Evolutionary conservation across 1,140 invertebrate species (phyloP).

Genomic region (Matsumurasca onukii): DNA sequence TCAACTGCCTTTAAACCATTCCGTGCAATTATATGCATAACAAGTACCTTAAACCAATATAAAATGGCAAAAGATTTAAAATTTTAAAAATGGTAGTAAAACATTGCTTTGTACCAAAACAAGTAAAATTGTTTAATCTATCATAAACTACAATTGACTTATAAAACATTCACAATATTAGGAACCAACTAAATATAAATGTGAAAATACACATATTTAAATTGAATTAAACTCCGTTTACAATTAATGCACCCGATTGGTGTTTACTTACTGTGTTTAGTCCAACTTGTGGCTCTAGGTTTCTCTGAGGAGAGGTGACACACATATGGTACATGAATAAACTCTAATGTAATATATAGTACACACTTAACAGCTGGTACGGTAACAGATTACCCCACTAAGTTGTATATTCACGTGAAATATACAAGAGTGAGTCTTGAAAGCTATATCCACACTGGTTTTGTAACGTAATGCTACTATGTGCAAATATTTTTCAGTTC

Average conservation of each 20-base stretch:
- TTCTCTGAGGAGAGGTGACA: conserved; percentile 10
- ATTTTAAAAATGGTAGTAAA: conserved; percentile 9
- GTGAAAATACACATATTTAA: conserved; percentile 13
- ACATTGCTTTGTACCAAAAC: conserved; percentile 17
- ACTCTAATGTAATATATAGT: conserved; percentile 13
- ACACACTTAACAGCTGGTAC: neutral
- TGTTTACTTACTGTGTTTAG: conserved; percentile 38
- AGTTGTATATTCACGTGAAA: conserved; percentile 27
- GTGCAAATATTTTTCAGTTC: conserved; percentile 12
- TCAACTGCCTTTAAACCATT: no score
- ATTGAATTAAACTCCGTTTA: conserved; percentile 14
- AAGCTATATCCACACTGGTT: neutral
- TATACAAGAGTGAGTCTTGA: conserved; percentile 13
- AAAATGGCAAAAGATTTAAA: no score
- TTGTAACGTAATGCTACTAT: conserved; percentile 22
- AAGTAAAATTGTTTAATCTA: conserved; percentile 9
- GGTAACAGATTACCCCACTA: conserved; percentile 1
- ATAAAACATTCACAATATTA: no score
- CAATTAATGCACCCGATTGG: conserved; percentile 36
- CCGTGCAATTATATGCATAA: no score
- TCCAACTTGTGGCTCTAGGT: conserved; percentile 1
- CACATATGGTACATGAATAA: neutral
- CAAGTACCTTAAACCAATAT: no score
- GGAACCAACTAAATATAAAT: conserved; percentile 27
- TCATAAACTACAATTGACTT: neutral